Base-by-base conservation (phyloP, 2,113 vertebrate species). In the Melanocharis versteri region DNA sequence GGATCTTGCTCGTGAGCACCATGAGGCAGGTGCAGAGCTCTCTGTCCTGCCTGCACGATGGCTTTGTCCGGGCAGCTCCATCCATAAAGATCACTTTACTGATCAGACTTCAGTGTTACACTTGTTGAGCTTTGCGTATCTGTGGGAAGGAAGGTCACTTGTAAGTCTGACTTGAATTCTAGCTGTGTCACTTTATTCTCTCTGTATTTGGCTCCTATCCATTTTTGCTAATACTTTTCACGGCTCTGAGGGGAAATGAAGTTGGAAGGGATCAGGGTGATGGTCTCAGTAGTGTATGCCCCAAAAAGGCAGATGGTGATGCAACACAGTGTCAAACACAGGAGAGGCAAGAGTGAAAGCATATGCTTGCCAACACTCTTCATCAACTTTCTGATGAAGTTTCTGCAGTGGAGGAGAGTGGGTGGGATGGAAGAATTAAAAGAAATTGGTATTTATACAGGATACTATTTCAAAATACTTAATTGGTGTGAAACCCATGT, bases 41-140 rank as follows among this genome's bases (percentile, higher is more conserved):
- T 75, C 66, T 51, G 24, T 60, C 7, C 20, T 88, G 3, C 39
- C 13, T 85, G 2, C 5, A 4, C 0, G 0, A 20, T 17, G 12
- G 10, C 23, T 77, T 61, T 76, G 7, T 65, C 37, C 37, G 45
- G 31, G 24, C 62, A 73, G 35, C n/a, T 82, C 51, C n/a, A 8
- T 33, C 22, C 16, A 24, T 33, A 37, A 48, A 26, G 15, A 7
- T 4, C n/a, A 11, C 30, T 75, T 47, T n/a, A 26, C 2, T 50
- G 40, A 24, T 26, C 45, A 48, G 24, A 8, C 10, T 51, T 70
- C 5, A 18, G 27, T 39, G 30, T 42, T 39, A 8, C 8, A 24
- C 30, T 48, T 40, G 42, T 13, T 83, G 47, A 87, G 37, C 13
- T 35, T 53, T 20, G 21, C 51, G 0, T 57, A 7, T 57, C 39